Evolutionary conservation across 2,888 invertebrate genomes (phyloP).

Genomic region (Adineta ricciae): DNA sequence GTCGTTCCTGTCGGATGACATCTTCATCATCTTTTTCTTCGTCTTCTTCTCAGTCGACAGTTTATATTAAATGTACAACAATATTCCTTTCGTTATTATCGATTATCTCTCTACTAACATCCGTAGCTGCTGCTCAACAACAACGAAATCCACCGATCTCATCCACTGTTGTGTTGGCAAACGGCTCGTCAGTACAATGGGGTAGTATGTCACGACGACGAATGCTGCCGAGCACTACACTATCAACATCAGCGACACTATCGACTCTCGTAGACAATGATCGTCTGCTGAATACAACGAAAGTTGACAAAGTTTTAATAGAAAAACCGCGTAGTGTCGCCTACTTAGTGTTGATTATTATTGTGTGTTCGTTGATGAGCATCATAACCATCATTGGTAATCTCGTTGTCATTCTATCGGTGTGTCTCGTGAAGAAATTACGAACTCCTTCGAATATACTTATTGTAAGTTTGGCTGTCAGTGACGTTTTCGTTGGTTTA

Average conservation of each 20-base stretch:
- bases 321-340: neutral
- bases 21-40: too few species aligned
- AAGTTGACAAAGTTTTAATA: neutral
- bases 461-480: slow-evolving; percentile 53
- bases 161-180: neutral
- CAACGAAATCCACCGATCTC: neutral
- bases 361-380: slow-evolving; percentile 42
- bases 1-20: neutral
- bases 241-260: neutral
- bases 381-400: slow-evolving; percentile 53
- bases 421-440: slow-evolving; percentile 52
- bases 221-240: neutral
- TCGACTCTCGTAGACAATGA: neutral
- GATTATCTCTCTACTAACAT: neutral
- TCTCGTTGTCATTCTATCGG: slow-evolving; percentile 53
- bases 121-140: neutral
- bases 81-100: neutral
- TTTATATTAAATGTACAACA: neutral
- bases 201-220: neutral
- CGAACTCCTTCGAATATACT: slow-evolving; percentile 44
- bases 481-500: slow-evolving; percentile 53
- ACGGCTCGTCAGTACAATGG: neutral
- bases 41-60: neutral
- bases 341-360: neutral
- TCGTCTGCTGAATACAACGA: neutral